Base-by-base conservation (phyloP, 2,888 invertebrate species). In the Cantharis lateralis region DNA sequence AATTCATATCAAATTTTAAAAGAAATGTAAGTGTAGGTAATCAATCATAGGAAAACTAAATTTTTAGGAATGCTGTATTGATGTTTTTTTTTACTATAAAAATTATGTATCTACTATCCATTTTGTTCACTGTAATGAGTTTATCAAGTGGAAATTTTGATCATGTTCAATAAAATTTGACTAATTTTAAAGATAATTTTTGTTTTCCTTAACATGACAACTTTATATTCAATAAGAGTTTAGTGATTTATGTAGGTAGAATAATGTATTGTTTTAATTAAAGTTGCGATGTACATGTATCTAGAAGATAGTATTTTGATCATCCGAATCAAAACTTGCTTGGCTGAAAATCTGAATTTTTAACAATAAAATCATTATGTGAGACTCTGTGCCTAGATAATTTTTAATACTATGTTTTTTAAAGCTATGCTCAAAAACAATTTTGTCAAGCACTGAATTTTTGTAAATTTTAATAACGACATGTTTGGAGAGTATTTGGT, bases 381-480 rank as follows among this genome's bases (percentile, higher is more conserved):
- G 74, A 77, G 74, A 77, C 71, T 72, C 28, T 68, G 77, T 77
- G 77, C 77, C 77, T 77, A 77, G 71, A 66, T 77, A 71, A 69
- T 71, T 74, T 73, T 76, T 68, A 64, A 62, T 62, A 66, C 64
- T 66, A 66, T 73, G 64, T 70, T 28, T 73, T 72, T 18, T 73
- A 73, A 68, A 26, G 24, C 48, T 24, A 68, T 62, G 68, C 72
- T 68, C 73, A 73, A 73, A 73, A 73, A 73, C 15, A 61, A 18
- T 73, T 48, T 70, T 66, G 64, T 66, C 64, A 24, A 66, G 64
- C 24, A 66, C 24, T 66, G 24, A 66, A 24, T 20, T 66, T 66
- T 66, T 66, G 64, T 66, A 66, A 66, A 20, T 20, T 18, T 66
- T 18, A 20, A 18, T 63, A 63, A 18, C 32, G 32, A 32, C 32